phyloP scores from a whole-genome alignment of 2,888 invertebrate species.

The Polydrusus pterygomalis region DNA sequence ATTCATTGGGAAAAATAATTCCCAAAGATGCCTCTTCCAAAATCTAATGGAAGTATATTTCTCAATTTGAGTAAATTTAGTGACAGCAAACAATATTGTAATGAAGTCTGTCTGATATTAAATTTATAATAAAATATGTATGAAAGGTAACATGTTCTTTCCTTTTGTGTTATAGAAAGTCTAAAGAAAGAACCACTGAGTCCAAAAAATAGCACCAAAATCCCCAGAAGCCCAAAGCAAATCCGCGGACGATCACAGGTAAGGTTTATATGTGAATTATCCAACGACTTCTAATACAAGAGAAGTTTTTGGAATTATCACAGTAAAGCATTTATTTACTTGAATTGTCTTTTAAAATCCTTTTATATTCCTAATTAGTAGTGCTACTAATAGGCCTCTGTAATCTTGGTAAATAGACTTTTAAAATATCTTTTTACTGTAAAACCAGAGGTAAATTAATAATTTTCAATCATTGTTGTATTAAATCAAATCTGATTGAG shows the following conservation, averaged over 20 bases:
- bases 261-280: conserved; percentile 1
- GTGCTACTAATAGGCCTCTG: conserved; percentile 24
- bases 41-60: too few species aligned
- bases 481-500: conserved; percentile 29
- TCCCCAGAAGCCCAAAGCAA: conserved; percentile 7
- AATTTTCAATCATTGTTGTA: conserved; percentile 33
- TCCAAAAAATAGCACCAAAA: conserved; percentile 14
- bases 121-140: background rate
- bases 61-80: too few species aligned
- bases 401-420: conserved; percentile 39
- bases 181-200: background rate
- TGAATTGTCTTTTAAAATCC: background rate
- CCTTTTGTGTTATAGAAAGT: background rate
- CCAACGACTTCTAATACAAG: too few species aligned
- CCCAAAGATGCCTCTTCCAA: too few species aligned
- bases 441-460: conserved; percentile 41
- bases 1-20: too few species aligned
- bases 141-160: background rate
- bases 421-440: conserved; percentile 27
- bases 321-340: too few species aligned
- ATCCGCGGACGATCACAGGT: conserved; percentile 22
- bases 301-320: too few species aligned
- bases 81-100: too few species aligned
- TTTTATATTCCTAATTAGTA: background rate
- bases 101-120: too few species aligned